These are phyloP conservation scores for Tringa solitaria DNA, from an alignment of 2,113 vertebrate species.

Conservation along the genomic window DNA sequence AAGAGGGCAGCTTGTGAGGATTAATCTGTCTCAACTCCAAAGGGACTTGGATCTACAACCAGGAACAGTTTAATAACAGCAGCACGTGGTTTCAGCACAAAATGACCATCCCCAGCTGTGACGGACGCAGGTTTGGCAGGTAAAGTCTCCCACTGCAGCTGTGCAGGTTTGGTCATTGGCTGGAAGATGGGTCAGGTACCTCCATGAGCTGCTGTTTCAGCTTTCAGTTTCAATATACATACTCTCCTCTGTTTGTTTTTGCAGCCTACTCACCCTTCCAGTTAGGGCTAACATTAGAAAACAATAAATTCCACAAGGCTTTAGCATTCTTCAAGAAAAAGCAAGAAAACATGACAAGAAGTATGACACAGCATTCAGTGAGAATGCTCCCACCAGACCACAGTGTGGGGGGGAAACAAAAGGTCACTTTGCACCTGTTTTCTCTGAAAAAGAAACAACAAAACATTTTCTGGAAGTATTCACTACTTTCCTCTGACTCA, in stretches of 20 bases:
- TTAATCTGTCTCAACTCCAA: background rate
- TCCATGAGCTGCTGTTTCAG: background rate
- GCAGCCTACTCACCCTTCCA: background rate
- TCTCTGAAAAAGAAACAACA: background rate
- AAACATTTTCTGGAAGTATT: background rate
- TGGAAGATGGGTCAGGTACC: background rate
- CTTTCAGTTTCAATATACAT: background rate
- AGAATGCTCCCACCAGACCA: background rate
- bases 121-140: background rate
- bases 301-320: background rate
- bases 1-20: background rate
- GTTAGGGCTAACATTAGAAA: background rate
- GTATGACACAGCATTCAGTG: background rate
- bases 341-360: conserved; percentile 1
- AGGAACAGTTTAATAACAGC: background rate
- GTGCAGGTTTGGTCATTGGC: background rate
- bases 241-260: background rate
- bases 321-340: background rate
- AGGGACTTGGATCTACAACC: background rate
- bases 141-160: background rate
- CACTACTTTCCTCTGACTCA: background rate
- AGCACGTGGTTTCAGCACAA: background rate
- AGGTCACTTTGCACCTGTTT: conserved; percentile 13
- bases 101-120: background rate
- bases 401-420: background rate